These are phyloP conservation scores for Crenuchus spilurus DNA, from an alignment of 2,797 vertebrate species.

Conservation along the genomic window DNA sequence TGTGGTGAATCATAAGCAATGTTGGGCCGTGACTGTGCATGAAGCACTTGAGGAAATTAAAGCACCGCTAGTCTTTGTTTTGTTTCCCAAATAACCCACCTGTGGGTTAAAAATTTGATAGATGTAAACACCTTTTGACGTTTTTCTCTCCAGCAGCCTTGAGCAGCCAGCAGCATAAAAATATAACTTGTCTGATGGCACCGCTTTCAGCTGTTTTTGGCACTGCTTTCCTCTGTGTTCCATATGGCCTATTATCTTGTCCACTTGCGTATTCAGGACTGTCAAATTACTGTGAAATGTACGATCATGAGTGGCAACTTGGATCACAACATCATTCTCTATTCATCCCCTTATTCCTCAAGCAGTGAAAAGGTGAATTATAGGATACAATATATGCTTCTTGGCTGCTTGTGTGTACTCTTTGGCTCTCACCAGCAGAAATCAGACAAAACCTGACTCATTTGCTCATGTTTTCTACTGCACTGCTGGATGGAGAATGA, in stretches of 20 bases:
- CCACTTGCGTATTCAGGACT: not conserved
- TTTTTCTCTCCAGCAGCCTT: not conserved
- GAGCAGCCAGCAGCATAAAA: slow-evolving; percentile 2
- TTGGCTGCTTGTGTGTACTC: slow-evolving; percentile 14
- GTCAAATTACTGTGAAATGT: slow-evolving; percentile 19
- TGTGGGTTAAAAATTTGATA: not conserved
- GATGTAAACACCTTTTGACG: not conserved
- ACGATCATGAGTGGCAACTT: not conserved
- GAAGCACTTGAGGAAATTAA: not conserved
- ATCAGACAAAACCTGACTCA: slow-evolving; percentile 24
- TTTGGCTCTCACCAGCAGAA: slow-evolving; percentile 7
- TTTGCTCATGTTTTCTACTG: slow-evolving; percentile 24
- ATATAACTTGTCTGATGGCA: not conserved
- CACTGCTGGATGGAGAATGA: slow-evolving; percentile 13
- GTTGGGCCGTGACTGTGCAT: not conserved
- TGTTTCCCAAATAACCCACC: not conserved
- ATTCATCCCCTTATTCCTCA: not conserved
- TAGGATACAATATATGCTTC: slow-evolving; percentile 20
- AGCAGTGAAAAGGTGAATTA: slow-evolving; percentile 1
- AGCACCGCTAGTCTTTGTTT: too few species aligned
- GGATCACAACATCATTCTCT: not conserved
- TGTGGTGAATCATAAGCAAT: not conserved
- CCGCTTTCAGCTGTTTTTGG: slow-evolving; percentile 13
- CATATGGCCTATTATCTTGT: slow-evolving; percentile 17
- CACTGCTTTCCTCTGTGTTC: not conserved